A percentile compares a stretch with the other conserved stretches of the same genome.
These are phyloP conservation scores for Alligator mississippiensis DNA, from an alignment of 2,113 vertebrate genomes.

Conservation along the genomic window DNA sequence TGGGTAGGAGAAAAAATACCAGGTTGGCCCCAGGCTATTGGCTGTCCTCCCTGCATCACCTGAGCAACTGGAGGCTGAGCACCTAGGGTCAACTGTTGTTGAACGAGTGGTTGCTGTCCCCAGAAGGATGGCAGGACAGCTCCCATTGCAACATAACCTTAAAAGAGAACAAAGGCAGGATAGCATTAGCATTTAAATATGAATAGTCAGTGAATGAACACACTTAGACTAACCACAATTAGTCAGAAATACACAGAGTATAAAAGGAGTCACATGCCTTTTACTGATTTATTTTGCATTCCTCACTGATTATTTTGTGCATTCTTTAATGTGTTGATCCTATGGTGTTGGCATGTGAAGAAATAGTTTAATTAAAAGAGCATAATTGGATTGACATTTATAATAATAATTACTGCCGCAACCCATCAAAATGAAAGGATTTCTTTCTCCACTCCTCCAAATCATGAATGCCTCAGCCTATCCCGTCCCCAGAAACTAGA, in stretches of 20 bases:
- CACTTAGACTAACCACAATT: not conserved
- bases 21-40: constrained; percentile 95
- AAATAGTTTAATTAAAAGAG: not conserved
- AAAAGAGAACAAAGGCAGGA: constrained; percentile 18
- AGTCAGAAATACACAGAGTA: not conserved
- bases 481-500: not conserved
- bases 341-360: not conserved
- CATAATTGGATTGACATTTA: not conserved
- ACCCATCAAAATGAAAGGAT: not conserved
- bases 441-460: not conserved
- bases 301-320: not conserved
- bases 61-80: constrained; percentile 87
- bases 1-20: constrained; percentile 94
- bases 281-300: not conserved
- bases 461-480: not conserved
- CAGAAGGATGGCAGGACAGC: constrained; percentile 95
- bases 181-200: not conserved
- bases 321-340: not conserved
- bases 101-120: constrained; percentile 95
- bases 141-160: constrained; percentile 99
- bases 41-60: constrained; percentile 96
- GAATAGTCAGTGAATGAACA: not conserved
- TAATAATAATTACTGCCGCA: not conserved
- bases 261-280: not conserved
- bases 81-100: constrained; percentile 91